These are phyloP conservation scores for Hycleus cichorii DNA, from an alignment of 1,140 invertebrate species.

Conservation along the genomic window DNA sequence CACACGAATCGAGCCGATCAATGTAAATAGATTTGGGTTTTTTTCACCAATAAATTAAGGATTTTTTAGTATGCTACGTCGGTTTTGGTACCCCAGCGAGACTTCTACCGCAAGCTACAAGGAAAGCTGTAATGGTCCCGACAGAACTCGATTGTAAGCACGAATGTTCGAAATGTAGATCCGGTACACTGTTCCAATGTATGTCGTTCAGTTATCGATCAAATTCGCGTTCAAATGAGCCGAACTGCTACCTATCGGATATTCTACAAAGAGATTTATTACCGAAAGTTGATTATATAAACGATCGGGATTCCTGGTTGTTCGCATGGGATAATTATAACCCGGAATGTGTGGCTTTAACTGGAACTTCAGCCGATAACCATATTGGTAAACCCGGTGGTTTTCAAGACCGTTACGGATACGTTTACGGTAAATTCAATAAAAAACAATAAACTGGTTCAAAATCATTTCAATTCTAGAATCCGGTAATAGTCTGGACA, in stretches of 20 bases:
- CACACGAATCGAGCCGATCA: constrained; percentile 27
- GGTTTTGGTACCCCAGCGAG: constrained; percentile 62
- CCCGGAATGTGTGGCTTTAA: constrained; percentile 31
- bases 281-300: constrained; percentile 55
- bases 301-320: constrained; percentile 52
- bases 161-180: constrained; percentile 54
- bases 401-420: not conserved
- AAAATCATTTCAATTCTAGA: not conserved
- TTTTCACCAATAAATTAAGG: not conserved
- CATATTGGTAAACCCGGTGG: not conserved
- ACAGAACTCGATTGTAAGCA: constrained; percentile 62
- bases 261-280: constrained; percentile 60
- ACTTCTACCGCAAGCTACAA: constrained; percentile 55
- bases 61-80: constrained; percentile 60
- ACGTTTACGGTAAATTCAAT: not conserved
- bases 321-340: constrained; percentile 55
- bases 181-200: constrained; percentile 55
- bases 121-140: constrained; percentile 50
- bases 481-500: constrained; percentile 27
- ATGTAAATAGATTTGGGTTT: constrained; percentile 18
- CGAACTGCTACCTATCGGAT: constrained; percentile 62
- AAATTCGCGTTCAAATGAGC: constrained; percentile 16
- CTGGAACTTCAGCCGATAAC: constrained; percentile 14
- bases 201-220: constrained; percentile 66
- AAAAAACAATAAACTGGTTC: not conserved